Evolutionary conservation across 1,140 invertebrate genomes (phyloP).

Genomic region (Drosophila chauvacae): DNA sequence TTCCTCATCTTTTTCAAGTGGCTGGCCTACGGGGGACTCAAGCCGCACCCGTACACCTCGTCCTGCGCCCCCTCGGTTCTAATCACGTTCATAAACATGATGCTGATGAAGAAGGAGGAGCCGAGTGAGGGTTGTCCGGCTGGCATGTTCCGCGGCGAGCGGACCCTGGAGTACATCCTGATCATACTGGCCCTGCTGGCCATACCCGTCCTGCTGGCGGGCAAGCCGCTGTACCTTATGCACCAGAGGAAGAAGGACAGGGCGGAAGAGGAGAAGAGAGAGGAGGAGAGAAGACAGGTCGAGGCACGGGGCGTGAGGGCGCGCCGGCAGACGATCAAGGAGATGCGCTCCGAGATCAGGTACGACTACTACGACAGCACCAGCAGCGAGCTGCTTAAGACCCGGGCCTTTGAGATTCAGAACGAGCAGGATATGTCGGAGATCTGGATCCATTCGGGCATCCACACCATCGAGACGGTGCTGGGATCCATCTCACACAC

Average conservation of each 20-base stretch:
- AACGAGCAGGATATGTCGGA: conserved; percentile 62
- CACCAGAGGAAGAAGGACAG: conserved; percentile 20
- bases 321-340: conserved; percentile 38
- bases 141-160: conserved; percentile 88
- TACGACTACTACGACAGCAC: conserved; percentile 17
- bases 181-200: conserved; percentile 89
- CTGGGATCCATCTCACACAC: conserved; percentile 95
- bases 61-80: conserved; percentile 91
- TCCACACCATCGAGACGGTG: conserved; percentile 96
- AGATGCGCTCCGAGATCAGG: conserved; percentile 51
- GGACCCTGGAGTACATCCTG: conserved; percentile 87
- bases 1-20: conserved; percentile 97
- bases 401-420: background rate
- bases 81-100: conserved; percentile 93
- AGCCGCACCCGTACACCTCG: conserved; percentile 86
- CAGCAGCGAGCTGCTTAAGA: background rate
- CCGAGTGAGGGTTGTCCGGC: conserved; percentile 80
- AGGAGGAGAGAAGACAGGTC: background rate
- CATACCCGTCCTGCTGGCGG: conserved; percentile 92
- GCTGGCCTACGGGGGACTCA: conserved; percentile 96
- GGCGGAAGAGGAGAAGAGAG: conserved; percentile 8
- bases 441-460: conserved; percentile 85
- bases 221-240: conserved; percentile 90
- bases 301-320: background rate
- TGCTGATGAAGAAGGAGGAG: conserved; percentile 85